Conservation (phyloP, 64 coral and sea anemone genomes). For the Pachyseris speciosa region DNA sequence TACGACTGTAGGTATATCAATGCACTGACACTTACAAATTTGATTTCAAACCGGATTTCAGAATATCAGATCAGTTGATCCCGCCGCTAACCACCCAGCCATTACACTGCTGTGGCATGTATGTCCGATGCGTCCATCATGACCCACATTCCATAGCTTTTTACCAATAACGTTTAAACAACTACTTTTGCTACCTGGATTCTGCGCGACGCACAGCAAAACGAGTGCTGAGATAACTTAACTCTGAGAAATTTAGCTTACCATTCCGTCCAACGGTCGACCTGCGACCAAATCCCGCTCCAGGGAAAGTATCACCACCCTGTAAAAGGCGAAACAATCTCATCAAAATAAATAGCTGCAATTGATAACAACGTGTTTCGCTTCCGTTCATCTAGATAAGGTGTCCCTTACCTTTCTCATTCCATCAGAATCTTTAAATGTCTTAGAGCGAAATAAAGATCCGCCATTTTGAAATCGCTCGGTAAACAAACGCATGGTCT, state of each 20-base stretch:
- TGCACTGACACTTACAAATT: too few relatives aligned
- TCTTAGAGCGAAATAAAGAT: not conserved
- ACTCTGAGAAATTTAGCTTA: not conserved
- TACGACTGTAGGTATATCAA: too few relatives aligned
- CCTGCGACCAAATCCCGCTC: not conserved
- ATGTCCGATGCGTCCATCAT: too few relatives aligned
- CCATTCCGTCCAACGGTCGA: constrained; percentile 20
- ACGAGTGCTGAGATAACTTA: not conserved
- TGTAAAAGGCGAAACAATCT: not conserved
- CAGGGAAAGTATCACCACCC: constrained; percentile 36
- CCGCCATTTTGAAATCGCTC: constrained; percentile 3
- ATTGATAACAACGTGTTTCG: not conserved
- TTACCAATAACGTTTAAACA: too few relatives aligned
- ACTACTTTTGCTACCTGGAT: too few relatives aligned
- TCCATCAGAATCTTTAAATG: constrained; percentile 3
- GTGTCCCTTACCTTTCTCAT: constrained; percentile 18
- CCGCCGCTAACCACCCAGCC: too few relatives aligned
- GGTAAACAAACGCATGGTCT: constrained; percentile 25
- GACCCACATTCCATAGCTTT: too few relatives aligned
- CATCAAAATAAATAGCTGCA: not conserved
- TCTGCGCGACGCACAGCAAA: not conserved
- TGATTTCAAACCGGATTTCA: too few relatives aligned
- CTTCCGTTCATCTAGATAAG: not conserved
- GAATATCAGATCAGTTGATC: too few relatives aligned
- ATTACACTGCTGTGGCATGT: too few relatives aligned